Base-by-base conservation (phyloP, 2,797 vertebrate species). In the Protosalanx chinensis region DNA sequence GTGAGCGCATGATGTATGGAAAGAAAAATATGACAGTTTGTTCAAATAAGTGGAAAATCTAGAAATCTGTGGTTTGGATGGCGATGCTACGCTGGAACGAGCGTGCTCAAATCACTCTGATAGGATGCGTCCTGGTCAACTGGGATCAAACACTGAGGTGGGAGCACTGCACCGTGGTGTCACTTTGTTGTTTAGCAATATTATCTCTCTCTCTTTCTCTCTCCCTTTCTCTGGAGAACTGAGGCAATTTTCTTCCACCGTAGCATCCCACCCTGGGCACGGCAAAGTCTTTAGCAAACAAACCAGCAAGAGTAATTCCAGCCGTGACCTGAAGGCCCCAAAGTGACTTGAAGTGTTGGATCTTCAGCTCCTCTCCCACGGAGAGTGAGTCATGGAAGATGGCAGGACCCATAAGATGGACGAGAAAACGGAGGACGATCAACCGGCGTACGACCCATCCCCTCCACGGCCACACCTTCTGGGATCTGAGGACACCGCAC, bases 1-100 rank as follows among this genome's bases (percentile, higher is more conserved):
- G 1, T 0, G 64, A 76, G 72, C 68, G 76, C 16, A 71, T 60
- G 58, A 67, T 72, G 73, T 70, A 23, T 46, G 56, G 62, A 64
- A 41, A 6, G 7, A 37, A 46, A 29, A 15, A 59, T 27, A 27
- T 27, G 23, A 57, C n/a, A 0, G 29, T 13, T 27, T 18, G 30
- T 23, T 68, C 58, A 59, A 58, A 58, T 23, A n/a, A 59, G 56
- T 12, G 32, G 6, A 68, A 27, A 13, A 18, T 37, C 33, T 3
- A 7, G 1, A 16, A 59, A 59, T 69, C 18, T 51, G 46, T 4
- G 6, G 30, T 33, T 56, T 60, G 23, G 20, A 60, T 6, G 27
- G 56, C 15, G 23, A 23, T n/a, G 5, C 41, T 46, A 46, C 41
- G 41, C 41, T 46, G 7, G 41, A 46, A 46, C 13, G 41, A 46